A percentile compares a stretch with the other conserved stretches of the same genome.
These are phyloP conservation scores for Drosophila robusta DNA, from an alignment of 2,888 invertebrate genomes.

Conservation along the genomic window DNA sequence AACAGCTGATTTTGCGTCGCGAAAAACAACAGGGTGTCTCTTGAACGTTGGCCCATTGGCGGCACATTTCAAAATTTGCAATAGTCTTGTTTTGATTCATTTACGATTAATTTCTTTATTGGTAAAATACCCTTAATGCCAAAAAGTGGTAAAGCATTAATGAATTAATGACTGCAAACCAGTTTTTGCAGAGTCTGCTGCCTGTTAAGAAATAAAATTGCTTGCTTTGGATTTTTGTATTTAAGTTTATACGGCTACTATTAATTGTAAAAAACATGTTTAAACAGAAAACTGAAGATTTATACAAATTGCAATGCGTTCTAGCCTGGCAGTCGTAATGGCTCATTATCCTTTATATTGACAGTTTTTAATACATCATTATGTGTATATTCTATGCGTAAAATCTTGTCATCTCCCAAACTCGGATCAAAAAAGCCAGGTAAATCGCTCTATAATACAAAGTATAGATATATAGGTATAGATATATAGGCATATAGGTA, in stretches of 20 bases:
- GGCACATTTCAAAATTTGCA: constrained; percentile 23
- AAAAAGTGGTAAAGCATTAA: not conserved
- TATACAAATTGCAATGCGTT: constrained; percentile 54
- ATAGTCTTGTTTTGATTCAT: not conserved
- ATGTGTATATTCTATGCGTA: constrained; percentile 94
- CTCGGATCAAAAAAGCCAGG: constrained; percentile 99
- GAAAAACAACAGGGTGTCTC: constrained; percentile 48
- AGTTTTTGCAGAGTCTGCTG: not conserved
- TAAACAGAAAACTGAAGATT: constrained; percentile 74
- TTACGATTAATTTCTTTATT: not conserved
- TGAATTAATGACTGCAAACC: not conserved
- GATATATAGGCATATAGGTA: not conserved
- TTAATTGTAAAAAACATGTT: constrained; percentile 62
- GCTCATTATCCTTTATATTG: constrained; percentile 91
- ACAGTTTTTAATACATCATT: constrained; percentile 92
- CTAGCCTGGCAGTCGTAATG: constrained; percentile 88
- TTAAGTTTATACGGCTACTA: constrained; percentile 34
- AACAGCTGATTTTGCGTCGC: constrained; percentile 54
- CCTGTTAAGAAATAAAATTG: constrained; percentile 2
- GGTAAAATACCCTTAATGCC: not conserved
- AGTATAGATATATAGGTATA: constrained; percentile 16
- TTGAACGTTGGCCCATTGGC: constrained; percentile 7
- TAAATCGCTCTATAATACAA: constrained; percentile 91
- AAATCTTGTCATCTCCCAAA: constrained; percentile 94
- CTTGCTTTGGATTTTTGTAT: constrained; percentile 9